Conservation (phyloP, 1,140 invertebrate species). For the Drosophila kohkoa region DNA sequence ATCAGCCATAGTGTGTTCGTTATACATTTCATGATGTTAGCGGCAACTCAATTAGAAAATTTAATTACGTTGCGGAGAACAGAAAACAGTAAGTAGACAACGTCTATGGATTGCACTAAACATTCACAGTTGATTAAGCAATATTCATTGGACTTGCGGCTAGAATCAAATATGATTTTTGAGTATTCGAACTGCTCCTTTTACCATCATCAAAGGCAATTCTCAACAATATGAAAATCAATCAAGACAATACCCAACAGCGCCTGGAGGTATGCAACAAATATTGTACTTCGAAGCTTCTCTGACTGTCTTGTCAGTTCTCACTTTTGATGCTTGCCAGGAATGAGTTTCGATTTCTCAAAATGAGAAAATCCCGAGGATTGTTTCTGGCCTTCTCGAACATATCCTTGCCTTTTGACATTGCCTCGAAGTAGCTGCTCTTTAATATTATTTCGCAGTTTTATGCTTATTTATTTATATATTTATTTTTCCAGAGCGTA, state of each 20-base stretch:
- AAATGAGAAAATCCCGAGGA: background rate
- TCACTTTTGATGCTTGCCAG: slow-evolving; percentile 15
- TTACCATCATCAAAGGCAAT: slow-evolving; percentile 17
- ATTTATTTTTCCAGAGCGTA: slow-evolving; percentile 21
- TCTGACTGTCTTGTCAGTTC: background rate
- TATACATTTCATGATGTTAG: slow-evolving; percentile 27
- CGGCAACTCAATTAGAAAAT: slow-evolving; percentile 74
- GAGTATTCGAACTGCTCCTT: background rate
- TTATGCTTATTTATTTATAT: slow-evolving; percentile 38
- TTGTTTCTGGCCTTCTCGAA: background rate
- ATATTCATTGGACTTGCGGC: slow-evolving; percentile 32
- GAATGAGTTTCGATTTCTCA: slow-evolving; percentile 3
- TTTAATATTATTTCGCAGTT: slow-evolving; percentile 34
- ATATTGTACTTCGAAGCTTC: slow-evolving; percentile 5
- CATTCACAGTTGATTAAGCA: slow-evolving; percentile 53
- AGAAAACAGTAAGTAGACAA: slow-evolving; percentile 8
- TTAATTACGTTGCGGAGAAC: slow-evolving; percentile 54
- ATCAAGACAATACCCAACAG: slow-evolving; percentile 15
- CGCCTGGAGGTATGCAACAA: slow-evolving; percentile 31
- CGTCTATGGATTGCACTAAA: background rate
- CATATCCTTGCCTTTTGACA: slow-evolving; percentile 11
- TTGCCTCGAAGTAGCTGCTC: background rate
- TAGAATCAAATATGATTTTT: slow-evolving; percentile 16
- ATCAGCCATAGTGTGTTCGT: slow-evolving; percentile 50
- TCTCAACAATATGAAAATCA: slow-evolving; percentile 35